Percentiles rank a stretch among this genome's conserved stretches.
These are phyloP conservation scores for Drosophila eugracilis DNA, from an alignment of 1,140 invertebrate genomes.

Conservation along the genomic window DNA sequence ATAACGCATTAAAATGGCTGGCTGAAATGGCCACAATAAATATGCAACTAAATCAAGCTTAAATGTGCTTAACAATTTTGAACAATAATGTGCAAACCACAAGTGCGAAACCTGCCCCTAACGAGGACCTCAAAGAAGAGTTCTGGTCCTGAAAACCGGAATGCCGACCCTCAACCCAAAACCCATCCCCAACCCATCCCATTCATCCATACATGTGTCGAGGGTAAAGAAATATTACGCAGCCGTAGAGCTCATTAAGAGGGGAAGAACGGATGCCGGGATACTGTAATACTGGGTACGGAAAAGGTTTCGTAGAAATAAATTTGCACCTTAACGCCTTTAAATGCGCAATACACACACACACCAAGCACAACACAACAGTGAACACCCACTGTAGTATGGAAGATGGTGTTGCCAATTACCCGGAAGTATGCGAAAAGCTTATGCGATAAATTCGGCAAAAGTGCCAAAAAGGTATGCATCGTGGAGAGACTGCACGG, in stretches of 20 bases:
- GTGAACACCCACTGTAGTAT: constrained; percentile 12
- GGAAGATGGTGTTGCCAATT: constrained; percentile 77
- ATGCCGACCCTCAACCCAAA: neutral
- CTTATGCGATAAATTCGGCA: constrained; percentile 81
- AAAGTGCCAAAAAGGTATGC: constrained; percentile 82
- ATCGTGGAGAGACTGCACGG: constrained; percentile 49
- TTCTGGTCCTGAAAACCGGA: constrained; percentile 8
- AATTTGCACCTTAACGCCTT: constrained; percentile 83
- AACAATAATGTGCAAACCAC: constrained; percentile 78
- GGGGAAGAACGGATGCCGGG: constrained; percentile 27
- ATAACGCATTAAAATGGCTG: constrained; percentile 75
- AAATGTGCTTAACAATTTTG: constrained; percentile 83
- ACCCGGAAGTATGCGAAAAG: constrained; percentile 82
- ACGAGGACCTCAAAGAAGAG: constrained; percentile 52
- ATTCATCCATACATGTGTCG: constrained; percentile 62
- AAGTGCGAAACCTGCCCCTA: constrained; percentile 76
- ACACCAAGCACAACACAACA: neutral
- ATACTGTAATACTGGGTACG: constrained; percentile 46
- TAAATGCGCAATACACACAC: constrained; percentile 68
- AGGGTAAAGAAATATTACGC: constrained; percentile 74
- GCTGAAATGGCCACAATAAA: constrained; percentile 64
- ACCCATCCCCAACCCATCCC: neutral
- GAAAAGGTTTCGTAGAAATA: constrained; percentile 77
- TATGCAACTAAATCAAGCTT: constrained; percentile 82
- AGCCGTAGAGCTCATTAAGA: constrained; percentile 58